A percentile compares a stretch with the other conserved stretches of the same genome.
Conservation (phyloP, 2,797 vertebrate species). For the Bradypodion pumilum region DNA sequence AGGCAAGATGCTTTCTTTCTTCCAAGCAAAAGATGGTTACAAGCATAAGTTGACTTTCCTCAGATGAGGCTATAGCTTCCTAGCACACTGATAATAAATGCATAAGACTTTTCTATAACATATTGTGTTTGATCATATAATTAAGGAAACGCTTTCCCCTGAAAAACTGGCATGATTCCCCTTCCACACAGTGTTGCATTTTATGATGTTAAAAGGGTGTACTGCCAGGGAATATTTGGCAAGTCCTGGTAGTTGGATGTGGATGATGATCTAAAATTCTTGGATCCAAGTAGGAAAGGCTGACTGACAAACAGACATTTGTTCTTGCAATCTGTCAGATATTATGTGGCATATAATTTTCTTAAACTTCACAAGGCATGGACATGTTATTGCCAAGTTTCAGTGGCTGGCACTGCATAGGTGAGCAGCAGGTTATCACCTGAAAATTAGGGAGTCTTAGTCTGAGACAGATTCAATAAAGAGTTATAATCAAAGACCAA, state of each 20-base stretch:
- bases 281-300: constrained; percentile 9
- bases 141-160: background rate
- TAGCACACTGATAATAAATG: background rate
- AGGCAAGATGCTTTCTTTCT: background rate
- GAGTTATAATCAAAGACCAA: background rate
- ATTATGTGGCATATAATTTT: background rate
- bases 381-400: background rate
- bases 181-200: background rate
- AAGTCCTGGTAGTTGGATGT: constrained; percentile 12
- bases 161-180: constrained; percentile 12
- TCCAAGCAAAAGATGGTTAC: background rate
- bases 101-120: background rate
- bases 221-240: background rate
- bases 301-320: constrained; percentile 12
- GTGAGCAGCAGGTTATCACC: background rate
- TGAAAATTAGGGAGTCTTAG: background rate
- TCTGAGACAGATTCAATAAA: background rate
- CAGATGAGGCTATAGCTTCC: background rate
- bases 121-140: background rate
- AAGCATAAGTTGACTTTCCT: background rate
- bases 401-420: background rate
- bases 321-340: constrained; percentile 6
- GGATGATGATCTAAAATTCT: background rate
- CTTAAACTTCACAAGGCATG: background rate
- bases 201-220: constrained; percentile 13